Evolutionary conservation across 2,888 invertebrate species (phyloP).

Genomic region (Lasioglossum morio): DNA sequence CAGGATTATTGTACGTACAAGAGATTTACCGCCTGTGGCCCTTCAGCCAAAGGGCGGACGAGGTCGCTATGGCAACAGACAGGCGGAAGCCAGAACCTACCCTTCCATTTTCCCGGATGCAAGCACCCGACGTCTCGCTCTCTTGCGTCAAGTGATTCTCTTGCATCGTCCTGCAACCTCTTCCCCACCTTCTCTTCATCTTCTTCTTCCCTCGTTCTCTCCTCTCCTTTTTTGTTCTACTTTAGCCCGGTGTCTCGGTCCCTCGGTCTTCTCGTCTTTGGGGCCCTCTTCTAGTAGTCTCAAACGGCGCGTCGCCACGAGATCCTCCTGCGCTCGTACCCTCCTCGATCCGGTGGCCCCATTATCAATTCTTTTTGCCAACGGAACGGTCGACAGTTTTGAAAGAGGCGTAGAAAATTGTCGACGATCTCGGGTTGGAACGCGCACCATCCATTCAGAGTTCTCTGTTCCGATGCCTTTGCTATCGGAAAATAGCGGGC

Average conservation of each 20-base stretch:
- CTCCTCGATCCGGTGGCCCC: slow-evolving; percentile 26
- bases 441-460: neutral
- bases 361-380: slow-evolving; percentile 65
- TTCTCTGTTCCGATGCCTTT: neutral
- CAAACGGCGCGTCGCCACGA: slow-evolving; percentile 40
- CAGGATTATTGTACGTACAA: slow-evolving; percentile 82
- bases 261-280: slow-evolving; percentile 40
- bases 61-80: slow-evolving; percentile 82
- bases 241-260: slow-evolving; percentile 48
- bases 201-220: slow-evolving; percentile 47
- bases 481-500: neutral
- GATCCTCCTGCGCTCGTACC: slow-evolving; percentile 30
- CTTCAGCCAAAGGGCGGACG: slow-evolving; percentile 77
- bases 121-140: slow-evolving; percentile 75
- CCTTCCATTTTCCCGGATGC: slow-evolving; percentile 75
- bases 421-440: slow-evolving; percentile 4
- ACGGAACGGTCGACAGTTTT: neutral
- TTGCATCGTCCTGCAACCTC: slow-evolving; percentile 68
- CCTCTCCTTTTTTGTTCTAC: slow-evolving; percentile 37
- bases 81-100: slow-evolving; percentile 78
- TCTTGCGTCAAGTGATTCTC: slow-evolving; percentile 79
- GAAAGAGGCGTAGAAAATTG: slow-evolving; percentile 10
- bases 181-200: slow-evolving; percentile 24
- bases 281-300: slow-evolving; percentile 51
- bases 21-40: slow-evolving; percentile 81